A percentile compares a stretch with the other conserved stretches of the same genome.
Evolutionary conservation across 1,140 invertebrate species (phyloP).

Genomic region (Lamellibrachia luymesi): DNA sequence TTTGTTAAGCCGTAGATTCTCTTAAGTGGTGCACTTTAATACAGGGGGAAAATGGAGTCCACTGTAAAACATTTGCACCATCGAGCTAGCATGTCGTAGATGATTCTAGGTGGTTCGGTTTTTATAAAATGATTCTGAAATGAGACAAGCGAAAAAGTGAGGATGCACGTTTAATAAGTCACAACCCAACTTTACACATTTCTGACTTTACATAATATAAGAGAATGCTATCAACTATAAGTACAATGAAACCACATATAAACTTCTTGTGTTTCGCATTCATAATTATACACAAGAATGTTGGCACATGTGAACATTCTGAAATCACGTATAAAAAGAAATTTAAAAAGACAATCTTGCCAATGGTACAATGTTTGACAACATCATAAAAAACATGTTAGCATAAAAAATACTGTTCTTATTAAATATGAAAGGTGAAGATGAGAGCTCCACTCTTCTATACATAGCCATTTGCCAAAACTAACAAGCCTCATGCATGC

Average conservation of each 20-base stretch:
- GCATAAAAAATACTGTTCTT: not conserved
- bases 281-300: not conserved
- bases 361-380: not conserved
- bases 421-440: not conserved
- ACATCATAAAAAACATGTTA: not conserved
- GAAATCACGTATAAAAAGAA: not conserved
- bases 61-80: no score
- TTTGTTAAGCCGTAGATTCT: no score
- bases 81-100: no score
- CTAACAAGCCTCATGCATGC: no score
- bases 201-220: not conserved
- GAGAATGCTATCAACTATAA: not conserved
- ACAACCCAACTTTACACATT: not conserved
- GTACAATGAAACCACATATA: not conserved
- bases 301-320: not conserved
- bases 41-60: no score
- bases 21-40: no score
- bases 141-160: not conserved
- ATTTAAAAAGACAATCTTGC: not conserved
- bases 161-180: not conserved
- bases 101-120: no score
- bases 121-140: not conserved
- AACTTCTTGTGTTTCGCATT: not conserved
- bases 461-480: not conserved
- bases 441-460: not conserved